Evolutionary conservation across 2,888 invertebrate genomes (phyloP).

Genomic region (Diaphora mendica): DNA sequence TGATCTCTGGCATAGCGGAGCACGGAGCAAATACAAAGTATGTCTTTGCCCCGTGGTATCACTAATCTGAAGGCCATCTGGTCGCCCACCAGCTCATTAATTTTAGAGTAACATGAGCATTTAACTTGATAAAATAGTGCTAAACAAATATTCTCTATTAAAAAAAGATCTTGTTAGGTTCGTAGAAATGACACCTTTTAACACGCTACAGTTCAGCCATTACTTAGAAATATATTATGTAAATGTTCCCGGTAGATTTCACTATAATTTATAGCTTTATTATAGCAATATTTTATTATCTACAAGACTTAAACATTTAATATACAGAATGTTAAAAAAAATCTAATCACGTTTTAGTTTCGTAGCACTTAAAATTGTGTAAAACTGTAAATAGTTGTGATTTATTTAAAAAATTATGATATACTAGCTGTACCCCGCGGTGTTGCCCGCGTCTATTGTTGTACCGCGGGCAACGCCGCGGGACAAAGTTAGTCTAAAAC

Average conservation of each 20-base stretch:
- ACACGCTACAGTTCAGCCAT: neutral
- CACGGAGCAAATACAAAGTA: no score
- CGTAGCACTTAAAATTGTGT: neutral
- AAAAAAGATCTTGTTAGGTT: neutral
- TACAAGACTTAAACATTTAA: neutral
- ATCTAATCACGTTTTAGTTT: neutral
- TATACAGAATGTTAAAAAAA: neutral
- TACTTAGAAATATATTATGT: neutral
- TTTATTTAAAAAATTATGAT: no score
- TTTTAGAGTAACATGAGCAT: no score
- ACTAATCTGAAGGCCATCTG: no score
- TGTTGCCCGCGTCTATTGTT: no score
- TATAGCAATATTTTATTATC: neutral
- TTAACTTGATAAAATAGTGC: no score
- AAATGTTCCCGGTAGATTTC: neutral
- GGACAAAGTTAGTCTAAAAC: no score
- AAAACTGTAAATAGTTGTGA: neutral
- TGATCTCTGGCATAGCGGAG: no score
- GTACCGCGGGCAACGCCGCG: no score
- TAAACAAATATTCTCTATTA: neutral
- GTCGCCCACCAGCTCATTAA: no score
- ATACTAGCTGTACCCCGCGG: no score
- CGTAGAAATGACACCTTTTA: neutral
- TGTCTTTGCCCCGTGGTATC: no score
- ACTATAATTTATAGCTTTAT: neutral